Base-by-base conservation (phyloP, 1,140 invertebrate species). In the Temnothorax curvispinosus region DNA sequence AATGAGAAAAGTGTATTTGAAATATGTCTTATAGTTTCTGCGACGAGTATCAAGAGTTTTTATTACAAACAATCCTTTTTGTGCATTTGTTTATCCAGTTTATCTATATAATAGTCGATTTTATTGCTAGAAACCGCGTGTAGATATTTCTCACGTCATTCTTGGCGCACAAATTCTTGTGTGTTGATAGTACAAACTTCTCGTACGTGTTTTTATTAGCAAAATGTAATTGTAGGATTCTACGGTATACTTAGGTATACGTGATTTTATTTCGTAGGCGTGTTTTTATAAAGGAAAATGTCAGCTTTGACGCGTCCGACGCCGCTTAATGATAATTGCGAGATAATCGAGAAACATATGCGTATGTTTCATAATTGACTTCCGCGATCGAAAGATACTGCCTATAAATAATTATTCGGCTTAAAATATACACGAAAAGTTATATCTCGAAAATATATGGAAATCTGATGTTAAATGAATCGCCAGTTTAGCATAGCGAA, bases 281-380 rank as follows among this genome's bases (percentile, higher is more conserved):
- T 21, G 27, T 56, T 81, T 71, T 81, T 71, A n/a, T 32, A 71
- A 32, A 47, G 15, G 21, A 35, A 72, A 72, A 60, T 60, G 27
- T 62, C 44, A 50, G 11, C 54, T 74, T 50, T 84, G 80, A 75
- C 21, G 65, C 80, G 27, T 7, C 7, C 18, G 13, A 50, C 18
- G 11, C 32, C 56, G 60, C 13, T 80, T 71, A 65, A 35, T 15
- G 58, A 54, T 75, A 75, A 84, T 84, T 74, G 8, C 41, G 13
- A 60, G 54, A 84, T 84, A 84, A 84, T 84, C 80, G 80, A 84
- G 54, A 84, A 74, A 21, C 41, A 35, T 13, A 84, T 84, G 80
- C 54, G 72, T 82, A 82, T 15, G 38, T 82, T 72, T 60, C 21
- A 60, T 84, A 84, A 84, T 84, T 84, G 80, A 74, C 80, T 84